Base-by-base conservation (phyloP, 2,113 vertebrate species). In the Channa argus region DNA sequence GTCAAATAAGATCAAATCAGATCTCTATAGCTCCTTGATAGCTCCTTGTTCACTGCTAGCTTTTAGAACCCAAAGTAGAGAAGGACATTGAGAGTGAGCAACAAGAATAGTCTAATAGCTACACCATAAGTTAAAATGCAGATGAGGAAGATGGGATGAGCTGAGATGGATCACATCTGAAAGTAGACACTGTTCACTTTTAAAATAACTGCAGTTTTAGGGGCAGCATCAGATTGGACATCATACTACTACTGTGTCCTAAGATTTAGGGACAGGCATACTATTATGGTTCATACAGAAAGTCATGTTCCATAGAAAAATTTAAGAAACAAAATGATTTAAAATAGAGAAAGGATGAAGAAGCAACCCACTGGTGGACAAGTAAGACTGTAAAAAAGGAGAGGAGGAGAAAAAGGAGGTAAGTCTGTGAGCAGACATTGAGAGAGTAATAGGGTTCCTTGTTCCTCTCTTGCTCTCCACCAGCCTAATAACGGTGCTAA, bases 401-500 rank as follows among this genome's bases (percentile, higher is more conserved):
- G 67, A 62, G 45, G 41, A 69, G 61, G 63, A 41, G 55, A 52
- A 38, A 47, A 66, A 24, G 51, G 50, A 37, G 61, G 56, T 66
- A 44, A 54, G 14, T 65, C 78, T 69, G 69, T 71, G 76, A 75
- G 77, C 63, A 79, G 82, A 76, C 81, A 71, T 82, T 85, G 72
- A 73, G 80, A 88, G 75, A 85, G 83, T 84, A 89, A 90, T 84
- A 72, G 73, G 71, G 82, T 62, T 74, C 69, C 89, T 79, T 74
- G 79, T 83, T 89, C 75, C 56, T 80, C 75, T 85, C 84, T 80
- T 12, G 43, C 78, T 83, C 80, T 79, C 71, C 49, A 70, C 77
- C 84, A 96, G 94, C 93, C 94, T 96, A 96, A 96, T 93, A 89
- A 96, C 94, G 88, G 92, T 87, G 92, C 94, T 96, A 96, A 97